phyloP scores from a whole-genome alignment of 2,797 vertebrate species.

The Petrocephalus schoutedeni region DNA sequence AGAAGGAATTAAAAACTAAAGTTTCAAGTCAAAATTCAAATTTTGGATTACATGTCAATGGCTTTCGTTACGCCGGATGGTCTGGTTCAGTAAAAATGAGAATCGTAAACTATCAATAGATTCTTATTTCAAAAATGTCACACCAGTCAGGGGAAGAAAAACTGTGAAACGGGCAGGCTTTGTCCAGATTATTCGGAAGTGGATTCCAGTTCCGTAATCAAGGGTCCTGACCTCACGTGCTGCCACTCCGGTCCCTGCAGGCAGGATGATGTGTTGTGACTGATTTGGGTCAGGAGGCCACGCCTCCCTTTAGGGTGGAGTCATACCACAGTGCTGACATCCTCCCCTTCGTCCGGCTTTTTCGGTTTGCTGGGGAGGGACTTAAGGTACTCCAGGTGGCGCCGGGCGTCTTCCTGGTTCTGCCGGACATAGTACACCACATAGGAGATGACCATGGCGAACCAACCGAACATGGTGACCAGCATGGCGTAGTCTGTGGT shows the following conservation, averaged over 20 bases:
- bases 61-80: neutral
- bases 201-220: neutral
- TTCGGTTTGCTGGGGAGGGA: constrained; percentile 97
- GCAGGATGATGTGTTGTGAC: neutral
- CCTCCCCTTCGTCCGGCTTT: constrained; percentile 89
- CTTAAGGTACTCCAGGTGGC: constrained; percentile 99
- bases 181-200: neutral
- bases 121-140: neutral
- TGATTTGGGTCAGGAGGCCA: neutral
- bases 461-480: constrained; percentile 99
- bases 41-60: neutral
- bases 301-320: neutral
- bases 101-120: neutral
- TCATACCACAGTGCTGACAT: constrained; percentile 97
- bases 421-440: constrained; percentile 97
- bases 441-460: constrained; percentile 98
- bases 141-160: neutral
- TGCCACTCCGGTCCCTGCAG: neutral
- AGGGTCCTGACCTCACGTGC: neutral
- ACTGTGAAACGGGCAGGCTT: neutral
- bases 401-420: constrained; percentile 94
- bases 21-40: neutral
- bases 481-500: constrained; percentile 98
- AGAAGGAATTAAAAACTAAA: neutral
- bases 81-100: neutral